A percentile compares a stretch with the other conserved stretches of the same genome.
Evolutionary conservation across 2,113 vertebrate genomes (phyloP).

Genomic region (Manacus vitellinus): DNA sequence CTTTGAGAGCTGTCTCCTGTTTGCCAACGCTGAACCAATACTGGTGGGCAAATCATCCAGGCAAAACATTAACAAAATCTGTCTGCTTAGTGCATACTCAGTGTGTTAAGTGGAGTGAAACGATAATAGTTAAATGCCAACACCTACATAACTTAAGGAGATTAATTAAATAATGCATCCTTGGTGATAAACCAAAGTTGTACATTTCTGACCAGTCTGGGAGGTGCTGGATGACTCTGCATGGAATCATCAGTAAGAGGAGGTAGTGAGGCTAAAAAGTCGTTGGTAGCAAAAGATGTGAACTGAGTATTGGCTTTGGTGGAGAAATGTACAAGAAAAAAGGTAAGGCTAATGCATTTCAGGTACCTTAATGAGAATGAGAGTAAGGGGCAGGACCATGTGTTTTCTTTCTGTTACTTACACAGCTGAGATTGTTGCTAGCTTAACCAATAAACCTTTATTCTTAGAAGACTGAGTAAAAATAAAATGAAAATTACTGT

Average conservation of each 20-base stretch:
- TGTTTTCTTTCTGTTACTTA: background rate
- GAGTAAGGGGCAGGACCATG: accelerated
- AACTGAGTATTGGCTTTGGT: background rate
- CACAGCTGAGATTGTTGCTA: background rate
- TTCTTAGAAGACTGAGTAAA: background rate
- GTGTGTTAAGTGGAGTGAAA: background rate
- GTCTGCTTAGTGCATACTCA: accelerated
- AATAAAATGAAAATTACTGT: background rate
- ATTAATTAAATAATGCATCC: background rate
- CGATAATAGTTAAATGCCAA: background rate
- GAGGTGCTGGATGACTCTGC: background rate
- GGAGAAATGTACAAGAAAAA: background rate
- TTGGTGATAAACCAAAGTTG: background rate
- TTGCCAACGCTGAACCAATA: background rate
- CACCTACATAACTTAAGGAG: background rate
- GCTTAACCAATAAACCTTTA: accelerated
- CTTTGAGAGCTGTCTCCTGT: background rate
- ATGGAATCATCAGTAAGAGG: background rate
- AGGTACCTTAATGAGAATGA: background rate
- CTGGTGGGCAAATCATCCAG: background rate
- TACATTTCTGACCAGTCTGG: background rate
- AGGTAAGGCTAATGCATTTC: background rate
- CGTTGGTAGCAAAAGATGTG: background rate
- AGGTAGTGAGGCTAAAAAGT: background rate
- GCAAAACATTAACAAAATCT: background rate